Evolutionary conservation across 2,888 invertebrate genomes (phyloP).

Genomic region (Nasonia oneida): DNA sequence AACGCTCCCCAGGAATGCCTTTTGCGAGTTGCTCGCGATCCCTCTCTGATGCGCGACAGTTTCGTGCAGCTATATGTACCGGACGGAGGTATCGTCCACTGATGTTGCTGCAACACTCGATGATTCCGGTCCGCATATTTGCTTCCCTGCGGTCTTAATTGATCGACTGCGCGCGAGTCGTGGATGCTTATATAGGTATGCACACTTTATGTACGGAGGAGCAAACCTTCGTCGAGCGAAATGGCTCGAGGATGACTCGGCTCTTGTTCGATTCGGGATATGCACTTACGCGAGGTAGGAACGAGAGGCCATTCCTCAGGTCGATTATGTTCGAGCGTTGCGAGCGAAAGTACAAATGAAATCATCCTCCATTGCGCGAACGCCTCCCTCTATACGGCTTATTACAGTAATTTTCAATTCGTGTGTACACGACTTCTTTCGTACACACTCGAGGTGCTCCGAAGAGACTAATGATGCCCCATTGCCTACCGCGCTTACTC

Average conservation of each 20-base stretch:
- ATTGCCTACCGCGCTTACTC: neutral
- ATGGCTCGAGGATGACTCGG: neutral
- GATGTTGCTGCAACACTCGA: neutral
- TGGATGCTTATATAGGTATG: neutral
- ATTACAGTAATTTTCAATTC: slow-evolving; percentile 20
- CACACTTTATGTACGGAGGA: neutral
- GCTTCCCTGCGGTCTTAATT: slow-evolving; percentile 5
- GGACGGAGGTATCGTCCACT: neutral
- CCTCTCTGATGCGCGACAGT: neutral
- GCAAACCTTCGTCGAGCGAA: neutral
- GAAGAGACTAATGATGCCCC: neutral
- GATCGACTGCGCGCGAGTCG: neutral
- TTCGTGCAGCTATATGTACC: neutral
- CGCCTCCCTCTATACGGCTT: neutral
- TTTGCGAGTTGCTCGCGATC: neutral
- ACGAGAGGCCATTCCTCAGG: neutral
- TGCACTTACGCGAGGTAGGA: neutral
- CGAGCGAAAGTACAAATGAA: neutral
- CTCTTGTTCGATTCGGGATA: neutral
- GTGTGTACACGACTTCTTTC: neutral
- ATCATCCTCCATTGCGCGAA: neutral
- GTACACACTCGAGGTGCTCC: neutral
- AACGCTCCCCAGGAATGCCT: slow-evolving; percentile 42
- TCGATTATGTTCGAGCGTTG: neutral
- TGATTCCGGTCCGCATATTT: neutral